phyloP scores from a whole-genome alignment of 2,113 vertebrate species.

The Rattus norvegicus region DNA sequence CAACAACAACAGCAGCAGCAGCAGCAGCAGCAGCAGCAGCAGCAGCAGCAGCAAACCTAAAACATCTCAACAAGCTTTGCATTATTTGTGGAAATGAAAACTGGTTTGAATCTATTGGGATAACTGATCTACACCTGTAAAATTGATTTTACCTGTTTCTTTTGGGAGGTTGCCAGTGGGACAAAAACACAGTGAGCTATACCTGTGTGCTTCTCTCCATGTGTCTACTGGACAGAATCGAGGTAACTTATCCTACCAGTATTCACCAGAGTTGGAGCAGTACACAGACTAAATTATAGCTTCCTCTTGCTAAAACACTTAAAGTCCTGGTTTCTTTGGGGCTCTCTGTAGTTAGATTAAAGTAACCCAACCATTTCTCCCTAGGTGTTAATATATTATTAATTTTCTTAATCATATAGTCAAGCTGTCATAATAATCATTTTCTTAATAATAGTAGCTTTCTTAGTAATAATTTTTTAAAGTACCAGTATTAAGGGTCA shows the following conservation, averaged over 20 bases:
- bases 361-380: slow-evolving; percentile 5
- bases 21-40: neutral
- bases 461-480: slow-evolving; percentile 5
- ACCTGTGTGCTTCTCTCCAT: neutral
- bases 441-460: slow-evolving; percentile 24
- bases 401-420: neutral
- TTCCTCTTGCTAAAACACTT: slow-evolving; percentile 39
- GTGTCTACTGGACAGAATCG: neutral
- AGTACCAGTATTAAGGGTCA: neutral
- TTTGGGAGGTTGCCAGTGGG: slow-evolving; percentile 8
- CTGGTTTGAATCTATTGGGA: neutral
- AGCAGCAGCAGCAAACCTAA: neutral
- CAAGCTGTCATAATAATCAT: slow-evolving; percentile 32
- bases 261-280: neutral
- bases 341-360: slow-evolving; percentile 30
- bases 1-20: neutral
- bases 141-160: slow-evolving; percentile 29
- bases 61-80: slow-evolving; percentile 7
- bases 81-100: neutral
- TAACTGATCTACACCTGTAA: neutral
- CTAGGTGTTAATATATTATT: slow-evolving; percentile 3
- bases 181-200: slow-evolving; percentile 16
- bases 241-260: neutral
- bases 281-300: neutral
- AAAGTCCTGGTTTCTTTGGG: neutral